phyloP scores from a whole-genome alignment of 2,888 invertebrate genomes.

The Philereme vetulata region DNA sequence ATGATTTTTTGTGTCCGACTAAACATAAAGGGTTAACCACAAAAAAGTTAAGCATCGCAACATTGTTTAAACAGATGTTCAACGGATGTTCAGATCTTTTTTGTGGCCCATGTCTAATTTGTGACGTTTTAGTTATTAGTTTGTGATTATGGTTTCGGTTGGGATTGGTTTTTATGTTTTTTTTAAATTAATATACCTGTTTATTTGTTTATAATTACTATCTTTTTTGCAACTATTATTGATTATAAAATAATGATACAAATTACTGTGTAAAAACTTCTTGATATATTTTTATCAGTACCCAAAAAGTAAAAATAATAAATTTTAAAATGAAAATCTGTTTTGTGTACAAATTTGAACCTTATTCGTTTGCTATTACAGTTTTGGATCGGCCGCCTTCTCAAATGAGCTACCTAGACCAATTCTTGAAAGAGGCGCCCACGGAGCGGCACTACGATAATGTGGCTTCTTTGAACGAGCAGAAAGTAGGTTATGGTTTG shows the following conservation, averaged over 20 bases:
- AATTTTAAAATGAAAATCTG: no score
- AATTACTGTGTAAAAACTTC: no score
- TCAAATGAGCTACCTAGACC: slow-evolving; percentile 95
- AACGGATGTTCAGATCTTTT: slow-evolving; percentile 22
- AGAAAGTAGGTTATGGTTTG: slow-evolving; percentile 63
- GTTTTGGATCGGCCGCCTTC: slow-evolving; percentile 95
- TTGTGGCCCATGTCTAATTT: slow-evolving; percentile 54
- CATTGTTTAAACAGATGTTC: background rate
- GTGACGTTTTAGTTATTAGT: slow-evolving; percentile 46
- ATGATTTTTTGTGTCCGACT: no score
- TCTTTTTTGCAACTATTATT: background rate
- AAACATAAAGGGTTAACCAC: no score
- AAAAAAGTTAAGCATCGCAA: no score
- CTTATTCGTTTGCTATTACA: slow-evolving; percentile 62
- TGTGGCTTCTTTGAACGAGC: slow-evolving; percentile 72
- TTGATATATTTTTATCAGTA: no score
- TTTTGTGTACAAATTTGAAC: background rate
- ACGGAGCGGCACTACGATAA: slow-evolving; percentile 78
- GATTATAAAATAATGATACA: no score
- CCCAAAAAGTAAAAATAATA: no score
- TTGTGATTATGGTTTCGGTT: slow-evolving; percentile 75
- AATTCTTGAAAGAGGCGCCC: slow-evolving; percentile 91
- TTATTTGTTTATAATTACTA: background rate
- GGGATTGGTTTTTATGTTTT: slow-evolving; percentile 71
- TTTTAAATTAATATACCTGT: slow-evolving; percentile 18